Conservation (phyloP, 2,797 vertebrate species). For the Sciurus vulgaris region DNA sequence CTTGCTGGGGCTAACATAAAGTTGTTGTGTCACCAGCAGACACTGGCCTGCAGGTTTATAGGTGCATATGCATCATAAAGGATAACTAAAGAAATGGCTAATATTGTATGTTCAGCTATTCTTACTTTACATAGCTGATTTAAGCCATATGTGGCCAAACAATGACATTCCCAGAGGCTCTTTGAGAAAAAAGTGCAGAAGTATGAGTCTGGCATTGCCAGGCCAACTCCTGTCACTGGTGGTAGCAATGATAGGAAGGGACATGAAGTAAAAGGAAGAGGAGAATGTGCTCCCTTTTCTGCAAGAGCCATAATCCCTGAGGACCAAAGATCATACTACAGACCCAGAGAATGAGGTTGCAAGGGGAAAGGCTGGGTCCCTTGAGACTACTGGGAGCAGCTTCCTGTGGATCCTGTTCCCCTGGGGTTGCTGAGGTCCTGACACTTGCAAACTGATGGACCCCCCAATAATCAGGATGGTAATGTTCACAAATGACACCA, state of each 20-base stretch:
- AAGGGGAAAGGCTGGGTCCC: neutral
- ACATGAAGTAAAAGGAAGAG: neutral
- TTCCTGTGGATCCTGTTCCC: neutral
- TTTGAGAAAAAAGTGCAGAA: neutral
- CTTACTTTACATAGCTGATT: neutral
- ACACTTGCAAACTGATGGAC: neutral
- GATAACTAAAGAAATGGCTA: neutral
- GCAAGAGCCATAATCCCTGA: neutral
- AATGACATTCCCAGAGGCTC: neutral
- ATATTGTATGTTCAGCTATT: neutral
- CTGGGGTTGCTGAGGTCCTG: too few relatives aligned
- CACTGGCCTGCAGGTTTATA: neutral
- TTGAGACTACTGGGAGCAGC: neutral
- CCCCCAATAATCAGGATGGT: fast-evolving
- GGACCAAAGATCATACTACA: neutral
- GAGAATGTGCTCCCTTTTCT: neutral
- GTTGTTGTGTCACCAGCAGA: fast-evolving
- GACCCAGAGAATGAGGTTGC: neutral
- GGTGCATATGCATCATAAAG: neutral
- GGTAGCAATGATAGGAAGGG: fast-evolving
- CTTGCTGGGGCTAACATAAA: neutral
- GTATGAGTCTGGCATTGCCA: neutral
- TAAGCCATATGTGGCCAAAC: neutral
- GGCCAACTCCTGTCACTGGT: neutral
- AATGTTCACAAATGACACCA: neutral